Base-by-base conservation (phyloP, 1,140 invertebrate species). In the Meloidogyne exigua region DNA sequence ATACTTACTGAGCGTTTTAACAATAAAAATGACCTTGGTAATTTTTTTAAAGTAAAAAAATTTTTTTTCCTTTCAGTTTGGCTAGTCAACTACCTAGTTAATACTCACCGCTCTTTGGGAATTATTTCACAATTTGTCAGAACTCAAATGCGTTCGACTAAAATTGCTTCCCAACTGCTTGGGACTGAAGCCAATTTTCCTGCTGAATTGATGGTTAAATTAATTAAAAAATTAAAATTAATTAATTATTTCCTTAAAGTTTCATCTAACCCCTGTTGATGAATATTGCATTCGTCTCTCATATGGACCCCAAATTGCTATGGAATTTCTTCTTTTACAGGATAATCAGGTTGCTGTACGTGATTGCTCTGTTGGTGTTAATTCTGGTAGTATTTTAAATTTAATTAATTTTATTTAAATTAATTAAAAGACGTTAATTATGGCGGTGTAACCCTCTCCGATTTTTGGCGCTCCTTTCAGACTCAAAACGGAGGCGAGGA, bases 261-360 rank as follows among this genome's bases (percentile, higher is more conserved):
- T 39, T 23, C 44, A 79, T n/a, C 62, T 79, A 10, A 62, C n/a
- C 25, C 23, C 68, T 21, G n/a, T 79, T 12, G 68, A 72, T 15
- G 76, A 79, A 25, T 28, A 36, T 18, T 67, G 39, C 42, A 28
- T 79, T 32, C 77, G 78, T 26, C 77, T 79, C 2, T 75, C 77
- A 7, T 80, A 79, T 65, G 77, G 77, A 0, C 36, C 74, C 9
- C 23, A 25, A 25, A 25, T 69, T 39, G 32, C 65, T 32, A 65
- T 80, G 49, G 77, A 79, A 36, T 79, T 79, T 72, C 69, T 79
- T n/a, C 44, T 79, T 15, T 36, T 79, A 12, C 39, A 79, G n/a
- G 76, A 79, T 18, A 79, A 79, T 28, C 78, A 65, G 9, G 78
- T 79, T 23, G 77, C 78, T 10, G 66, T 80, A 18, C 74, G 76